A percentile compares a stretch with the other conserved stretches of the same genome.
phyloP scores from a whole-genome alignment of 2,888 invertebrate species.

The Microchrysa polita region DNA sequence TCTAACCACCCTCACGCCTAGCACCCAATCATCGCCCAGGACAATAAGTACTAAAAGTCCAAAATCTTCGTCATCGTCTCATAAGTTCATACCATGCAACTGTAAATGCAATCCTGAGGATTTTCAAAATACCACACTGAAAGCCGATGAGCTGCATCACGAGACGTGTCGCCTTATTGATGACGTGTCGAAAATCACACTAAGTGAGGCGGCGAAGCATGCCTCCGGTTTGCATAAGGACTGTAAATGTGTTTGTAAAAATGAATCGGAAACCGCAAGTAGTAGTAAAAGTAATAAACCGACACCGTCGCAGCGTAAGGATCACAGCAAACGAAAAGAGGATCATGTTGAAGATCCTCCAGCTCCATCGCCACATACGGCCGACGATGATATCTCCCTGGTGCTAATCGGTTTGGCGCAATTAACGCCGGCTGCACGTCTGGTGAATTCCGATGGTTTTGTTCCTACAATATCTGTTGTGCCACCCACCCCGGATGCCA shows the following conservation, averaged over 20 bases:
- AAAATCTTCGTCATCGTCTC: background rate
- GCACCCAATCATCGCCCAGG: conserved; percentile 50
- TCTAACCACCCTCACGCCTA: conserved; percentile 52
- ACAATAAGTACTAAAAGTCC: conserved; percentile 35
- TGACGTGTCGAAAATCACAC: conserved; percentile 57
- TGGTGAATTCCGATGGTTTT: conserved; percentile 66
- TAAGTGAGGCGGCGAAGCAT: conserved; percentile 45
- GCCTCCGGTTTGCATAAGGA: conserved; percentile 52
- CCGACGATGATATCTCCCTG: conserved; percentile 73
- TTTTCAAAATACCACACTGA: conserved; percentile 59
- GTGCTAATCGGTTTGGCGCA: conserved; percentile 74
- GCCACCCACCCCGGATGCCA: conserved; percentile 76
- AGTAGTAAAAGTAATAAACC: background rate
- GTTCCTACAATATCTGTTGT: conserved; percentile 78
- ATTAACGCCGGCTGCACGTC: conserved; percentile 66
- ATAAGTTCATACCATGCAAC: conserved; percentile 56
- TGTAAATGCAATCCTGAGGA: conserved; percentile 63
- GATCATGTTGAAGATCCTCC: conserved; percentile 53
- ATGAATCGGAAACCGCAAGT: background rate
- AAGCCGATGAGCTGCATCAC: conserved; percentile 62
- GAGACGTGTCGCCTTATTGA: conserved; percentile 63
- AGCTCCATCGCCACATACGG: conserved; percentile 16
- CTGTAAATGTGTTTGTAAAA: conserved; percentile 56
- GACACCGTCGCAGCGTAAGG: background rate
- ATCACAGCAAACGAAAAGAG: background rate